Base-by-base conservation (phyloP, 2,797 vertebrate genomes). In the Acrossocheilus fasciatus region DNA sequence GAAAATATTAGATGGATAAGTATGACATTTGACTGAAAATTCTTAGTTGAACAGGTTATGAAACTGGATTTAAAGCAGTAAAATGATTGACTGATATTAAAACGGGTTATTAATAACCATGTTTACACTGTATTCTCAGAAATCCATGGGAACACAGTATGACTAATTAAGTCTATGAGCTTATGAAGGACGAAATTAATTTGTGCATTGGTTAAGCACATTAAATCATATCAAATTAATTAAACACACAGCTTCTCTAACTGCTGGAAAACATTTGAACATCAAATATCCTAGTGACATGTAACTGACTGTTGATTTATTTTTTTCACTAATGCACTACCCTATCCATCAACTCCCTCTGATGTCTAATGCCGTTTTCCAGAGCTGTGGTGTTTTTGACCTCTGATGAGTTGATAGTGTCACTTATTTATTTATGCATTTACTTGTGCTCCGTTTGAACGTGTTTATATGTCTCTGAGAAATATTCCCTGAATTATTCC, bases 191-290 rank as follows among this genome's bases (percentile, higher is more conserved):
- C 50, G 17, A 43, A 72, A 72, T 59, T 59, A 0, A 82, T 57
- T 57, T 57, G 52, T 72, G 68, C 81, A 43, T 26, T 72, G 4
- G 23, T 83, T 82, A 52, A 50, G 47, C 66, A 47, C 59, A 30
- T 82, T 39, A 14, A 59, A 72, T 72, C 11, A 2, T 77, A 50
- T 81, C 36, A 36, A 41, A 54, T 57, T 41, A 70, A 54, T 82
- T 82, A 70, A 72, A 10, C 64, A 0, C 34, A 54, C 47, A 57
- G 20, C 36, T 54, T 5, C 8, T 57, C 23, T 72, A 20, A 41
- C 23, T 50, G 62, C 45, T 41, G 50, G 50, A 82, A 59, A 72
- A 26, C 36, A 36, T 43, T 43, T 57, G 23, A 82, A 82, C 23
- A 72, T 12, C 80, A 72, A 8, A 70, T 72, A 36, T 43, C 23